Percentiles rank a stretch among this genome's conserved stretches.
Conservation (phyloP, 35 echinoderm and acorn worm genomes). For the Patiria miniata region DNA sequence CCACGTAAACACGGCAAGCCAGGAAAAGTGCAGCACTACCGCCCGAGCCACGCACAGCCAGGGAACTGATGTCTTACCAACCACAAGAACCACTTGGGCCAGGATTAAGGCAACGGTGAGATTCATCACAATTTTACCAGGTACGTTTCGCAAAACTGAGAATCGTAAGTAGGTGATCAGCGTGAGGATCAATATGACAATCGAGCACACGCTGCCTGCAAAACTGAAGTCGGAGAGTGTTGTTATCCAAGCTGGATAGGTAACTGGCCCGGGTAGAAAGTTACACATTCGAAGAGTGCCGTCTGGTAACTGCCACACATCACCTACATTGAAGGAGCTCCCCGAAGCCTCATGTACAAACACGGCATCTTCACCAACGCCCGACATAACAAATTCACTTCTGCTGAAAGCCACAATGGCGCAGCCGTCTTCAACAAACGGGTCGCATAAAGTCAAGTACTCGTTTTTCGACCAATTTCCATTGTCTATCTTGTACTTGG, state of each 20-base stretch:
- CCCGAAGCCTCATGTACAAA: background rate
- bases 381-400: background rate
- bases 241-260: no score
- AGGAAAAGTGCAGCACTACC: background rate
- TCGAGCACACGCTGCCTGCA: background rate
- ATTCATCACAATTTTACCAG: constrained; percentile 4
- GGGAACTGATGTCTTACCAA: background rate
- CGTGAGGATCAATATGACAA: background rate
- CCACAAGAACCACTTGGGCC: background rate
- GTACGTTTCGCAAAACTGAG: no score
- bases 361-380: background rate
- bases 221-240: no score
- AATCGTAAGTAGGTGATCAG: background rate
- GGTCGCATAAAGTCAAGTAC: background rate
- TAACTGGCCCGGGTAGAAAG: background rate
- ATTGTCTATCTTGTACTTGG: background rate
- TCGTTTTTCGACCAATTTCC: no score
- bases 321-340: background rate
- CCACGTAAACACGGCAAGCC: background rate
- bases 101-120: background rate
- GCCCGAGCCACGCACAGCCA: background rate
- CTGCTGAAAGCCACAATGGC: background rate
- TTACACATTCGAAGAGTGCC: background rate
- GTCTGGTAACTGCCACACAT: background rate
- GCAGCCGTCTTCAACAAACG: background rate